These are phyloP conservation scores for Eumeta japonica DNA, from an alignment of 1,140 invertebrate species.

Conservation along the genomic window DNA sequence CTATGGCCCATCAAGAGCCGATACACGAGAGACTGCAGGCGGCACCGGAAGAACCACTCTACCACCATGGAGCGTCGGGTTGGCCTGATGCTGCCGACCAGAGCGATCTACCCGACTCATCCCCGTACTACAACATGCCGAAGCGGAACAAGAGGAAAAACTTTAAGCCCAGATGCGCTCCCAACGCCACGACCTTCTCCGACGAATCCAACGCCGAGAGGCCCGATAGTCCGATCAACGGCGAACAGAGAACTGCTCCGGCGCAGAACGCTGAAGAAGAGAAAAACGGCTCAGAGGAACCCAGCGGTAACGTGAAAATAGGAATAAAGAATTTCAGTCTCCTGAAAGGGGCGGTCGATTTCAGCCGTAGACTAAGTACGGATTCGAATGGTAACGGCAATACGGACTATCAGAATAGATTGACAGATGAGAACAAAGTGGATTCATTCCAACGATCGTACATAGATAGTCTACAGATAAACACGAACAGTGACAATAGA, in stretches of 20 bases:
- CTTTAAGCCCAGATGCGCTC: slow-evolving; percentile 65
- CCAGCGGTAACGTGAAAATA: slow-evolving; percentile 31
- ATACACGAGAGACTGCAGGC: slow-evolving; percentile 51
- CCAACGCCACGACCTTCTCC: slow-evolving; percentile 52
- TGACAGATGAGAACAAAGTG: slow-evolving; percentile 42
- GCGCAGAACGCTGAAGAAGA: slow-evolving; percentile 34
- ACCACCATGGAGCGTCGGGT: slow-evolving; percentile 41
- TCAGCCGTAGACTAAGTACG: slow-evolving; percentile 50
- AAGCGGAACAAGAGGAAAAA: slow-evolving; percentile 69
- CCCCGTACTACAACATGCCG: slow-evolving; percentile 54
- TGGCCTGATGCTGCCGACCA: slow-evolving; percentile 40
- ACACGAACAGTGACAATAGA: slow-evolving; percentile 27
- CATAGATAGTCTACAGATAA: slow-evolving; percentile 52
- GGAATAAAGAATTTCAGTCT: slow-evolving; percentile 54
- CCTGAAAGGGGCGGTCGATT: slow-evolving; percentile 51
- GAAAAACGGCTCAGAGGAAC: slow-evolving; percentile 18
- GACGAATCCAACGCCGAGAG: slow-evolving; percentile 52
- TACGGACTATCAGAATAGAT: slow-evolving; percentile 43
- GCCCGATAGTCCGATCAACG: slow-evolving; percentile 47
- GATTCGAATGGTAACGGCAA: slow-evolving; percentile 57
- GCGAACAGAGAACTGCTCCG: slow-evolving; percentile 41
- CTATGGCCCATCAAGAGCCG: slow-evolving; percentile 53
- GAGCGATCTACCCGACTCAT: slow-evolving; percentile 48
- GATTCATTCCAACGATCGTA: slow-evolving; percentile 52
- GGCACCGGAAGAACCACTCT: slow-evolving; percentile 35